Evolutionary conservation across 2,888 invertebrate species (phyloP).

Genomic region (Tiliacea aurago): DNA sequence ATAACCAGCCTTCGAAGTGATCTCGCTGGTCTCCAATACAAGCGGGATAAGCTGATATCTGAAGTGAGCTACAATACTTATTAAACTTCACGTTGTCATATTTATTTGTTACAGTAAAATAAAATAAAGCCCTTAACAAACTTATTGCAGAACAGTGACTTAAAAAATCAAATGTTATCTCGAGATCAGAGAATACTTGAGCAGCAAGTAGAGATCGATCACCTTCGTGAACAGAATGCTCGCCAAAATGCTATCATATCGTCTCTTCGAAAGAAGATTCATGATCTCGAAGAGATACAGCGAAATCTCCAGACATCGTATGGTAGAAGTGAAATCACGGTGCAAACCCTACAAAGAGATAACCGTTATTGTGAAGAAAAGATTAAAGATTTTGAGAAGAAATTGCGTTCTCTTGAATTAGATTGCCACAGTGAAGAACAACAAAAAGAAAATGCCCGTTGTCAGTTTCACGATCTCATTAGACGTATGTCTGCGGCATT

Average conservation of each 20-base stretch:
- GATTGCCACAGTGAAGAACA: slow-evolving; percentile 94
- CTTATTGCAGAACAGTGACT: slow-evolving; percentile 91
- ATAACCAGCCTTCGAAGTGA: slow-evolving; percentile 95
- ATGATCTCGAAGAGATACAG: slow-evolving; percentile 95
- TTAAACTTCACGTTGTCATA: neutral
- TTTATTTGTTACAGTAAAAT: neutral
- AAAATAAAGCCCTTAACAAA: neutral
- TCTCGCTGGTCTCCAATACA: slow-evolving; percentile 95
- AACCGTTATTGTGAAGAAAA: slow-evolving; percentile 94
- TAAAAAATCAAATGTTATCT: slow-evolving; percentile 93
- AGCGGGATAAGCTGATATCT: slow-evolving; percentile 94
- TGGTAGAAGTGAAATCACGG: slow-evolving; percentile 92
- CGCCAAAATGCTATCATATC: slow-evolving; percentile 95
- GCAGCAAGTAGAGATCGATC: slow-evolving; percentile 95
- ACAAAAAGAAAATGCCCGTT: slow-evolving; percentile 93
- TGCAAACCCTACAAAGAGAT: slow-evolving; percentile 94
- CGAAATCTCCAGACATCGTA: slow-evolving; percentile 91
- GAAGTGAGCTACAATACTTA: slow-evolving; percentile 91
- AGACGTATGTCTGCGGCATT: slow-evolving; percentile 93
- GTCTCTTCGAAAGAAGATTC: slow-evolving; percentile 94
- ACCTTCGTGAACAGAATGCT: slow-evolving; percentile 95
- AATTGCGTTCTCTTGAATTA: slow-evolving; percentile 93
- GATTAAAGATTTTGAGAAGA: slow-evolving; percentile 94
- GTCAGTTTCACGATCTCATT: slow-evolving; percentile 93
- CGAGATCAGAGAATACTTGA: slow-evolving; percentile 94